Evolutionary conservation across 2,797 vertebrate genomes (phyloP).

Genomic region (Petrocephalus sullivani): DNA sequence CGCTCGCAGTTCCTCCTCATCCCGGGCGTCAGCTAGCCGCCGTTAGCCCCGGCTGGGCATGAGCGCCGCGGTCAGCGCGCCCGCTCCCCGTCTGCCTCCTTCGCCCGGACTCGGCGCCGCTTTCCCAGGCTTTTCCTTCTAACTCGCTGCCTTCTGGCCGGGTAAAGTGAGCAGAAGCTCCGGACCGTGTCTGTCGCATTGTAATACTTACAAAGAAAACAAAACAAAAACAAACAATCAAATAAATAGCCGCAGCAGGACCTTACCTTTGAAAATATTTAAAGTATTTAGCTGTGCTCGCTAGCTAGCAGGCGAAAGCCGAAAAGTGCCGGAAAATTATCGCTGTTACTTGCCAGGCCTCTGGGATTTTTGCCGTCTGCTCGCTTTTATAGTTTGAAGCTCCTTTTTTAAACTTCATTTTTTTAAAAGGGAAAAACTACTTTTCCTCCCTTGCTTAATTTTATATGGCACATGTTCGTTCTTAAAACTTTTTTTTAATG

Average conservation of each 20-base stretch:
- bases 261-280: background rate
- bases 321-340: conserved; percentile 45
- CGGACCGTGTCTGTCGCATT: background rate
- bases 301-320: conserved; percentile 42
- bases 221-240: no score
- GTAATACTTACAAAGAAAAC: no score
- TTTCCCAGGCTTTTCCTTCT: background rate
- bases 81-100: background rate
- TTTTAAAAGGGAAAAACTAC: conserved; percentile 30
- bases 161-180: background rate
- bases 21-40: background rate
- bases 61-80: background rate
- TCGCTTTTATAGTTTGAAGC: conserved; percentile 16
- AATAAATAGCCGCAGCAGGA: background rate
- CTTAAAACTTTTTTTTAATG: conserved; percentile 2
- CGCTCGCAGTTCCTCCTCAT: conserved; percentile 13
- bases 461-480: conserved; percentile 3
- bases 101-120: background rate
- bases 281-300: conserved; percentile 37
- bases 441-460: conserved; percentile 29
- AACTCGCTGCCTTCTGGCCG: background rate
- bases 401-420: background rate
- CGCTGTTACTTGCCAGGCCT: conserved; percentile 53
- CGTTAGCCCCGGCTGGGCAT: conserved; percentile 11
- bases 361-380: conserved; percentile 31